Conservation (phyloP, 2,888 invertebrate genomes). For the Philaethria dido region DNA sequence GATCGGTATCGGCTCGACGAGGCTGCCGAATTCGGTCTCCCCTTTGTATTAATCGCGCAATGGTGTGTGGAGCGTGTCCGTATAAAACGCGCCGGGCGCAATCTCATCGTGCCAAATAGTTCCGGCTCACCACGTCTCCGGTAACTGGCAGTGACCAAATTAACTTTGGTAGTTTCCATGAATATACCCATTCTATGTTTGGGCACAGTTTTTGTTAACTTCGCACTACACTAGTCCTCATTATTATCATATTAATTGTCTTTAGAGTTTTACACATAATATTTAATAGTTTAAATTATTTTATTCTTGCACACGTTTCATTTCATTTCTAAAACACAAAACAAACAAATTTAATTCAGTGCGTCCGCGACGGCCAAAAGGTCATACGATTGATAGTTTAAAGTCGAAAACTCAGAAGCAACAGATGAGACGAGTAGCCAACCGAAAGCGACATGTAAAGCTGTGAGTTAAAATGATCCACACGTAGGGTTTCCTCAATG, state of each 20-base stretch:
- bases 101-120: slow-evolving; percentile 70
- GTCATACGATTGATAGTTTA: not conserved
- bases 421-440: slow-evolving; percentile 13
- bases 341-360: slow-evolving; percentile 41
- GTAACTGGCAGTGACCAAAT: slow-evolving; percentile 70
- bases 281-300: not conserved
- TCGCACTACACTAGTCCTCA: slow-evolving; percentile 53
- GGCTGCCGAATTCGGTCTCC: slow-evolving; percentile 74
- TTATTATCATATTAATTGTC: slow-evolving; percentile 46
- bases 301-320: slow-evolving; percentile 1
- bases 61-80: slow-evolving; percentile 71
- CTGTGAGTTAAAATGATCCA: slow-evolving; percentile 10
- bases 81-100: slow-evolving; percentile 63
- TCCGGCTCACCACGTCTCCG: slow-evolving; percentile 62
- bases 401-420: slow-evolving; percentile 14
- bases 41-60: slow-evolving; percentile 73
- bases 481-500: slow-evolving; percentile 42
- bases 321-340: slow-evolving; percentile 8
- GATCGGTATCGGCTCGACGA: slow-evolving; percentile 72
- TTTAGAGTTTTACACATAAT: slow-evolving; percentile 26
- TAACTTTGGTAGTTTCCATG: slow-evolving; percentile 77
- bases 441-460: slow-evolving; percentile 22
- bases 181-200: slow-evolving; percentile 80
- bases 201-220: slow-evolving; percentile 59
- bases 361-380: slow-evolving; percentile 51